A percentile compares a stretch with the other conserved stretches of the same genome.
phyloP scores from a whole-genome alignment of 2,888 invertebrate genomes.

The Thalpophila matura region DNA sequence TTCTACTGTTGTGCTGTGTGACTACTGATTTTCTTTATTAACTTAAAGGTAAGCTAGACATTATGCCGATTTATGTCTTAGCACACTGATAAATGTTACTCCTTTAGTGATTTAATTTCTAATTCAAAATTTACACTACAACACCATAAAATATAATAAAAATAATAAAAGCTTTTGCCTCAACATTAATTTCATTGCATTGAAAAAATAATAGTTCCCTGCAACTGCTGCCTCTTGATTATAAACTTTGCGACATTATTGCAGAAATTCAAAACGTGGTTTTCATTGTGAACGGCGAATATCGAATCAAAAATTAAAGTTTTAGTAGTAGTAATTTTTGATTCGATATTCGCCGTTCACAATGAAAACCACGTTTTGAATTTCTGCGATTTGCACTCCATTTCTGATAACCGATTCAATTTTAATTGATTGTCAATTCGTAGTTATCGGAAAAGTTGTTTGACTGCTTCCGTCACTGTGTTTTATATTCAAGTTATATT shows the following conservation, averaged over 20 bases:
- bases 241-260: conserved; percentile 26
- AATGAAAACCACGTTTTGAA: conserved; percentile 15
- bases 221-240: conserved; percentile 19
- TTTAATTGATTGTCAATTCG: conserved; percentile 34
- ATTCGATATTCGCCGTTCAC: conserved; percentile 16
- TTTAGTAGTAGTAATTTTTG: too few species aligned
- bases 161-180: too few species aligned
- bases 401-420: conserved; percentile 33
- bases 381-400: conserved; percentile 41
- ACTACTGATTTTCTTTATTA: too few species aligned
- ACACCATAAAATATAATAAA: too few species aligned
- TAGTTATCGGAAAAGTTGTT: conserved; percentile 20
- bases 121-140: too few species aligned
- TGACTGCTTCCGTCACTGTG: neutral
- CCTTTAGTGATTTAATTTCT: too few species aligned
- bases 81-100: too few species aligned
- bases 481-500: neutral
- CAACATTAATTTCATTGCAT: conserved; percentile 1
- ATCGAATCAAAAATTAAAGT: conserved; percentile 41
- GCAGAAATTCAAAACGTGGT: conserved; percentile 21
- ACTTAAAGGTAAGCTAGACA: too few species aligned
- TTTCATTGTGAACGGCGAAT: conserved; percentile 6
- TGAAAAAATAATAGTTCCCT: conserved; percentile 4
- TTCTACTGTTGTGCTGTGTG: neutral
- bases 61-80: too few species aligned